Percentiles rank a stretch among this genome's conserved stretches.
Evolutionary conservation across 2,888 invertebrate species (phyloP).

Genomic region (Apotomis turbidana): DNA sequence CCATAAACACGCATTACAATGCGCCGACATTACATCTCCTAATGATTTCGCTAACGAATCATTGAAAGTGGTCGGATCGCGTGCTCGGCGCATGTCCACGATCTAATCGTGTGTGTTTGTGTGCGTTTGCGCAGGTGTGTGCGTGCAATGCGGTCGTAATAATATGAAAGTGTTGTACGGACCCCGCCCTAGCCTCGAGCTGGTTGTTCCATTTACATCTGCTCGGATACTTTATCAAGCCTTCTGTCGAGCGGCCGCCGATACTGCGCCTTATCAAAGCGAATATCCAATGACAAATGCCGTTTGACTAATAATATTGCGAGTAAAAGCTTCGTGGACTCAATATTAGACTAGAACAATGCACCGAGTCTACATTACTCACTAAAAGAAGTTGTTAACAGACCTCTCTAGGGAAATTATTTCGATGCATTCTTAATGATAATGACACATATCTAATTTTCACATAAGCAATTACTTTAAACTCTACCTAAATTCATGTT

Average conservation of each 20-base stretch:
- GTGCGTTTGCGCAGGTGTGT: constrained; percentile 52
- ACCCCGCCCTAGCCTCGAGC: constrained; percentile 82
- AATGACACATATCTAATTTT: not conserved
- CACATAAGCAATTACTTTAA: not conserved
- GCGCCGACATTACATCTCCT: constrained; percentile 82
- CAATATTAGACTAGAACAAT: not conserved
- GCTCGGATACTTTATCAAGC: constrained; percentile 80
- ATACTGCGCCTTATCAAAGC: constrained; percentile 39
- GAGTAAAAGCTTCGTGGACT: constrained; percentile 12
- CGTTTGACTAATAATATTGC: constrained; percentile 24
- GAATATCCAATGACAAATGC: constrained; percentile 39
- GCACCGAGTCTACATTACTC: too few species aligned
- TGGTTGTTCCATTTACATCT: constrained; percentile 81
- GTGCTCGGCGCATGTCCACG: constrained; percentile 70
- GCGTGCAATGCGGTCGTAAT: constrained; percentile 74
- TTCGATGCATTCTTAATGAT: too few species aligned
- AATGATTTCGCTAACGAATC: constrained; percentile 84
- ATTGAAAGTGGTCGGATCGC: constrained; percentile 82
- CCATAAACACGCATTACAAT: constrained; percentile 83
- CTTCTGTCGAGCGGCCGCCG: constrained; percentile 66
- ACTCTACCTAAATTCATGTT: too few species aligned
- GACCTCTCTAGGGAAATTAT: too few species aligned
- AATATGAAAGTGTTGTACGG: constrained; percentile 83
- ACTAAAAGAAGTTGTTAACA: too few species aligned
- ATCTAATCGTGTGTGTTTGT: constrained; percentile 57